Base-by-base conservation (phyloP, 2,797 vertebrate species). In the Lycodopsis pacificus region DNA sequence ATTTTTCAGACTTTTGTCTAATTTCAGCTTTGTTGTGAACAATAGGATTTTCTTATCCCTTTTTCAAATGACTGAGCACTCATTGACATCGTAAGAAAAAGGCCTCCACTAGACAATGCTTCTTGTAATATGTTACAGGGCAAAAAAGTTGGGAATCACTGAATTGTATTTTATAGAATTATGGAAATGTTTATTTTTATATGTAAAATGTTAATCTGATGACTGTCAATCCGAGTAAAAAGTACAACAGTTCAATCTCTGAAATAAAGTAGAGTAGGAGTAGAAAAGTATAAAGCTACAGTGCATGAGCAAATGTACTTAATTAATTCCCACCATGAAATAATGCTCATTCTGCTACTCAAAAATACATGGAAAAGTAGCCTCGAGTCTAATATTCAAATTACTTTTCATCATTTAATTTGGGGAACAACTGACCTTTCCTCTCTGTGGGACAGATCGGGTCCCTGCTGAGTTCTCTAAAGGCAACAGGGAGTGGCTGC, bases 401-500 rank as follows among this genome's bases (percentile, higher is more conserved):
- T 66, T 6, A 40, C 4, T 59, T 69, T 65, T 71, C 49, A 54
- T 77, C 9, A 20, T 36, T 75, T 77, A 15, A 77, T 84, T 71
- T 70, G 2, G 30, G 65, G 22, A 73, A 40, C 81, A n/a, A 49
- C 4, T 48, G 30, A 72, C 14, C 66, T 62, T 53, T 68, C 66
- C 79, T 74, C 51, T 56, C 58, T 1, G 30, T 38, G 46, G 51
- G 65, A 75, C 57, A 1, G 72, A 83, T 48, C 77, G 73, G 81
- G 83, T 77, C n/a, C 30, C 71, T 32, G 71, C 38, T 65, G 69
- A 79, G 73, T 56, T 59, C 57, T 73, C 65, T 12, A 62, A 34
- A 72, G 71, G 74, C 71, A 76, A 54, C 76, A 6, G 70, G 88
- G 72, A 91, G 84, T 9, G 76, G 32, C 81, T 67, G 51, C 71